These are phyloP conservation scores for Theonella swinhoei DNA, from an alignment of 37 sponge, comb jelly and placozoan genomes.

Conservation along the genomic window DNA sequence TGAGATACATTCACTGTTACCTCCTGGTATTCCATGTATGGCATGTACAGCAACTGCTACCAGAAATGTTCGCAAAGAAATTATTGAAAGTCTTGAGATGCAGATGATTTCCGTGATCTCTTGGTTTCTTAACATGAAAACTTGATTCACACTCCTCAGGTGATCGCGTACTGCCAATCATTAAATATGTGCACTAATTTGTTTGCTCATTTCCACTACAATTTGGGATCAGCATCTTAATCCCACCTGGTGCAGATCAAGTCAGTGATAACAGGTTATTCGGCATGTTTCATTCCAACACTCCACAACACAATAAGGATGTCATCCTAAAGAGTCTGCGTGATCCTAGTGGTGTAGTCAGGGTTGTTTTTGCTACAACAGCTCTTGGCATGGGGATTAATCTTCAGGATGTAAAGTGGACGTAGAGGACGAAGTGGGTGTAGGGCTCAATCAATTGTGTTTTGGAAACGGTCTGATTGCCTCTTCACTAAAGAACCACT, in stretches of 20 bases:
- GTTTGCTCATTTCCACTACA: slow-evolving; percentile 22
- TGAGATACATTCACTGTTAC: background rate
- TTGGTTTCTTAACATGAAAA: background rate
- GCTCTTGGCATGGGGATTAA: slow-evolving; percentile 64
- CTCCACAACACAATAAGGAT: slow-evolving; percentile 46
- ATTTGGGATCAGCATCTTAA: slow-evolving; percentile 32
- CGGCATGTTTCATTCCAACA: too few relatives aligned
- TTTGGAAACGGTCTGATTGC: too few relatives aligned
- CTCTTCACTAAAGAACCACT: background rate
- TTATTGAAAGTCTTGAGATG: background rate
- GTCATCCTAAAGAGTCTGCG: slow-evolving; percentile 26
- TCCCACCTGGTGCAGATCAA: slow-evolving; percentile 42
- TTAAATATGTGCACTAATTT: slow-evolving; percentile 45
- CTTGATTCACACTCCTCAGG: slow-evolving; percentile 17
- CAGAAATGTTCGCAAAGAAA: background rate
- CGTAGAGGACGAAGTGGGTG: too few relatives aligned
- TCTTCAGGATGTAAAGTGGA: slow-evolving; percentile 30
- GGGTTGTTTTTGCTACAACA: slow-evolving; percentile 67
- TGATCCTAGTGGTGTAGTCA: slow-evolving; percentile 35
- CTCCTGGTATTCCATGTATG: background rate
- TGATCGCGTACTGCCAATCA: slow-evolving; percentile 51
- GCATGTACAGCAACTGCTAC: background rate
- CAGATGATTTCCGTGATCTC: background rate
- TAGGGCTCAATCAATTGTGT: too few relatives aligned
- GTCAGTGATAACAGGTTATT: too few relatives aligned